A percentile compares a stretch with the other conserved stretches of the same genome.
Evolutionary conservation across 2,797 vertebrate genomes (phyloP).

Genomic region (Ptychobarbus kaznakovi): DNA sequence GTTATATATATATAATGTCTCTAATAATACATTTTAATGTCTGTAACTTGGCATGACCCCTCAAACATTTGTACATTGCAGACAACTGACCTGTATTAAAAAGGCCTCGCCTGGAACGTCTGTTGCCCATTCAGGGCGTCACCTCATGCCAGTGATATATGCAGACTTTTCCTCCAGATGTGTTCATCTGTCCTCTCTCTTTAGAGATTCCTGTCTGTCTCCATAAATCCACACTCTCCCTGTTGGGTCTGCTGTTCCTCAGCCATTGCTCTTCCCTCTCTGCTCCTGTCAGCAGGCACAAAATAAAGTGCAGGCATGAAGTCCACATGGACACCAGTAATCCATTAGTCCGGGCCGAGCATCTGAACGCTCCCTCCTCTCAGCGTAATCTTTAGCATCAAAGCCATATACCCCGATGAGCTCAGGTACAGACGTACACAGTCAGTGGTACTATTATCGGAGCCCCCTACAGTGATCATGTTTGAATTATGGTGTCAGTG

Average conservation of each 20-base stretch:
- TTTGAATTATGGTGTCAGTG: slow-evolving; percentile 37
- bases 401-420: slow-evolving; percentile 14
- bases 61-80: neutral
- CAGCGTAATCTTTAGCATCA: slow-evolving; percentile 22
- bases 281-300: slow-evolving; percentile 48
- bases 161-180: neutral
- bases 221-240: slow-evolving; percentile 16
- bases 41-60: neutral
- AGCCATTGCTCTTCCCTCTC: slow-evolving; percentile 29
- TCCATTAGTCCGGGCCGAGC: slow-evolving; percentile 26
- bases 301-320: slow-evolving; percentile 44
- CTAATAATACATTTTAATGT: neutral
- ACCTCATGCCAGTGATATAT: slow-evolving; percentile 12
- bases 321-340: slow-evolving; percentile 41
- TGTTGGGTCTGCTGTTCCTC: slow-evolving; percentile 21
- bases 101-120: neutral
- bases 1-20: neutral
- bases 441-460: slow-evolving; percentile 17
- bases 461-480: slow-evolving; percentile 1
- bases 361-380: slow-evolving; percentile 12
- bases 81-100: slow-evolving; percentile 6
- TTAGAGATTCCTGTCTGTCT: slow-evolving; percentile 4
- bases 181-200: slow-evolving; percentile 29
- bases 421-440: neutral
- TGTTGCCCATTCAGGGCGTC: slow-evolving; percentile 9